Evolutionary conservation across 2,888 invertebrate species (phyloP).

Genomic region (Hydrotaea cyrtoneurina): DNA sequence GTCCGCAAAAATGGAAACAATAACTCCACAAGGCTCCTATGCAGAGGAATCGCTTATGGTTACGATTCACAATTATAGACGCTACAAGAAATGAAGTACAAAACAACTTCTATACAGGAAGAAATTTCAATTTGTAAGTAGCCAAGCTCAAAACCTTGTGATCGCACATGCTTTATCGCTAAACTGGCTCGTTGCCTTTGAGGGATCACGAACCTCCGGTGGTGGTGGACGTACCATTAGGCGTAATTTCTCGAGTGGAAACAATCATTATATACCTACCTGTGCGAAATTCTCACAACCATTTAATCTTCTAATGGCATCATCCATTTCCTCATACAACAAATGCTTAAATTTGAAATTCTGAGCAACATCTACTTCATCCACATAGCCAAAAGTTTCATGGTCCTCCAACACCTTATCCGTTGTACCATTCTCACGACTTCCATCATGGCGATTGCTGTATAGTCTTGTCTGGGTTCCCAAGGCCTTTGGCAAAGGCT

Average conservation of each 20-base stretch:
- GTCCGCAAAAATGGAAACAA: too few species aligned
- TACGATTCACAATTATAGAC: too few species aligned
- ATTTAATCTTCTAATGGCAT: slow-evolving; percentile 58
- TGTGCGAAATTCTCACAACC: slow-evolving; percentile 34
- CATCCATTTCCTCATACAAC: slow-evolving; percentile 57
- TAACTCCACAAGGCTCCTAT: too few species aligned
- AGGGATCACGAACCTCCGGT: slow-evolving; percentile 85
- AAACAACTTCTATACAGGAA: too few species aligned
- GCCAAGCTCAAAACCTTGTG: too few species aligned
- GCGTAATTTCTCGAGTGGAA: slow-evolving; percentile 92
- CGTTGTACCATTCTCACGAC: background rate
- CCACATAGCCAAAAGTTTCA: background rate
- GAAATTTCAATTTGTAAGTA: too few species aligned
- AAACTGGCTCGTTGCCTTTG: slow-evolving; percentile 83
- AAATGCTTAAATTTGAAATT: slow-evolving; percentile 56
- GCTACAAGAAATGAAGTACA: too few species aligned
- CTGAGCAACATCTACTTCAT: slow-evolving; percentile 29
- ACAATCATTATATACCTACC: slow-evolving; percentile 54
- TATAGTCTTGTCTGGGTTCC: background rate
- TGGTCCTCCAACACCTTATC: slow-evolving; percentile 4
- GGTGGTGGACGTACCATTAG: slow-evolving; percentile 94
- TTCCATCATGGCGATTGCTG: background rate
- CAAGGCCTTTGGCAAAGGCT: too few species aligned
- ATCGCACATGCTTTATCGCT: too few species aligned
- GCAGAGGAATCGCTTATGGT: too few species aligned